Evolutionary conservation across 1,140 invertebrate species (phyloP).

Genomic region (Pseudomyrmex dendroicus): DNA sequence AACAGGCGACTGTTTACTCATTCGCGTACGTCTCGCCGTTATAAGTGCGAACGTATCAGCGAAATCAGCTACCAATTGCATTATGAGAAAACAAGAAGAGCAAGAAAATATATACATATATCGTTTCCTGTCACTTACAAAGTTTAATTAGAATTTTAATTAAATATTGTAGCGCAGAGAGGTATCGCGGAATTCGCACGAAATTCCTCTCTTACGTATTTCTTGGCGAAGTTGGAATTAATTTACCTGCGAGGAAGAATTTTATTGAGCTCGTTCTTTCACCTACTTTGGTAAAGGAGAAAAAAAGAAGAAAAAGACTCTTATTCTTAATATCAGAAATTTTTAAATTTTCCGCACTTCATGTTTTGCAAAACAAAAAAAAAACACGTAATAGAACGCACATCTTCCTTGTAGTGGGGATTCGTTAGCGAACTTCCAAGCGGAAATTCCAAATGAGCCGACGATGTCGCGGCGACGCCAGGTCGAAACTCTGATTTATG

Average conservation of each 20-base stretch:
- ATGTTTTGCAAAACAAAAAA: background rate
- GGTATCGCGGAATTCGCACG: conserved; percentile 19
- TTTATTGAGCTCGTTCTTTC: conserved; percentile 17
- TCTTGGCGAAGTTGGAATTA: conserved; percentile 20
- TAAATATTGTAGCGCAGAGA: conserved; percentile 25
- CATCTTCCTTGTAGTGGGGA: background rate
- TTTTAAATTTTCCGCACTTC: background rate
- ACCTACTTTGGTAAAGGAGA: no score
- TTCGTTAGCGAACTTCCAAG: conserved; percentile 69
- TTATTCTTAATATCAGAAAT: conserved; percentile 46
- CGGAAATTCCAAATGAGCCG: conserved; percentile 70
- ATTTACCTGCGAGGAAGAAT: conserved; percentile 8
- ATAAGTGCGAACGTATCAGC: conserved; percentile 23
- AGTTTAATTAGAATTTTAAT: conserved; percentile 46
- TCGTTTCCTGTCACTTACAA: conserved; percentile 7
- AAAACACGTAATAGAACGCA: background rate
- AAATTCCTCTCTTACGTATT: conserved; percentile 24
- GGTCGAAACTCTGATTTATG: conserved; percentile 69
- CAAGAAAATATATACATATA: conserved; percentile 4
- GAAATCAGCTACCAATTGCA: conserved; percentile 2
- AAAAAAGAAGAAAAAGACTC: background rate
- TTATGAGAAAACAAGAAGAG: background rate
- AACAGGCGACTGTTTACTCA: conserved; percentile 28
- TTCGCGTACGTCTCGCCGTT: conserved; percentile 2
- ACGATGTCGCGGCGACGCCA: conserved; percentile 29